A percentile compares a stretch with the other conserved stretches of the same genome.
Evolutionary conservation across 2,113 vertebrate genomes (phyloP).

Genomic region (Phylloscopus trochilus): DNA sequence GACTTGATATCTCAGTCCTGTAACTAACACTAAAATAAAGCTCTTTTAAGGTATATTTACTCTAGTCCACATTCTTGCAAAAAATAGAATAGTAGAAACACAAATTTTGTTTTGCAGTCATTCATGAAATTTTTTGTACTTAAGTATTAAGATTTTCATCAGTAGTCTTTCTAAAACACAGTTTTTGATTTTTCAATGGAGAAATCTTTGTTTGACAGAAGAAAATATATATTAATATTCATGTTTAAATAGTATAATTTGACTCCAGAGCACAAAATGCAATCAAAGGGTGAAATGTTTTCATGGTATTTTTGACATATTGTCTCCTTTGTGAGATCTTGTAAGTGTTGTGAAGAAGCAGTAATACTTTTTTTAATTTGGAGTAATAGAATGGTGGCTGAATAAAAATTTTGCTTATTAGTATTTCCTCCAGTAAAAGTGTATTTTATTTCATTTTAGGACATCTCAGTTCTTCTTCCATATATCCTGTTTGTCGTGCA

Average conservation of each 20-base stretch:
- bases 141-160: neutral
- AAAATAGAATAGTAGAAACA: neutral
- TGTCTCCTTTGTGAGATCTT: neutral
- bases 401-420: neutral
- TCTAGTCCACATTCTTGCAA: neutral
- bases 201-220: neutral
- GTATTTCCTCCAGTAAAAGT: neutral
- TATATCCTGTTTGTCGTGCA: conserved; percentile 89
- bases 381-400: neutral
- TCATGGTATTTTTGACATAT: neutral
- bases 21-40: neutral
- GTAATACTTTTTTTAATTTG: neutral
- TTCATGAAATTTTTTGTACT: neutral
- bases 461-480: conserved; percentile 91
- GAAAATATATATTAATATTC: neutral
- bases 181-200: neutral
- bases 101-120: neutral
- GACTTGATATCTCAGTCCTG: neutral
- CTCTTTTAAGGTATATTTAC: neutral
- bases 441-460: conserved; percentile 73
- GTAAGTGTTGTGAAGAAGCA: neutral
- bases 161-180: neutral
- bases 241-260: neutral
- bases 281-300: neutral
- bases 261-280: neutral